These are phyloP conservation scores for Noctua fimbriata DNA, from an alignment of 2,888 invertebrate genomes.

Conservation along the genomic window DNA sequence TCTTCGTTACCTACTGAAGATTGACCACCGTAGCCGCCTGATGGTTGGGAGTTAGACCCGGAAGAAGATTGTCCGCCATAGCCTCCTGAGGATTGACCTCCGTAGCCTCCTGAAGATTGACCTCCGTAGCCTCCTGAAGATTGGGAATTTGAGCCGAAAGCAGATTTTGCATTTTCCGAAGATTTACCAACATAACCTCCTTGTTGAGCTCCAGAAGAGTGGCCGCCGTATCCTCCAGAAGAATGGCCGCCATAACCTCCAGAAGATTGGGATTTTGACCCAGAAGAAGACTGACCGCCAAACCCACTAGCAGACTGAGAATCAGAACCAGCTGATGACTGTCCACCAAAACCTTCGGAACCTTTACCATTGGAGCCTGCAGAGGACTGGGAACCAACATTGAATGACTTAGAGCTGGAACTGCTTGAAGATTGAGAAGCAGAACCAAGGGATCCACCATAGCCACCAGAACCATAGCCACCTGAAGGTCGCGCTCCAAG, in stretches of 20 bases:
- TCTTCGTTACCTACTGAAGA: conserved; percentile 24
- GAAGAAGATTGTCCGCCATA: conserved; percentile 1
- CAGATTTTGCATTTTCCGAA: background rate
- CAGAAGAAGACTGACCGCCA: conserved; percentile 21
- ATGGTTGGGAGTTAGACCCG: background rate
- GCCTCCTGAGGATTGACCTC: conserved; percentile 11
- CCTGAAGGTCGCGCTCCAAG: conserved; percentile 3
- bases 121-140: conserved; percentile 6
- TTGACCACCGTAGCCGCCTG: conserved; percentile 11
- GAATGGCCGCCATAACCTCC: conserved; percentile 23
- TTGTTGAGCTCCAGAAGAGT: background rate
- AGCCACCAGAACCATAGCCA: conserved; percentile 35
- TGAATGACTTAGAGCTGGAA: conserved; percentile 54
- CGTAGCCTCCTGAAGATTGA: conserved; percentile 10
- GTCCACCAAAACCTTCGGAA: conserved; percentile 20
- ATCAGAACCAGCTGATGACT: conserved; percentile 23
- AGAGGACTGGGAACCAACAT: conserved; percentile 36
- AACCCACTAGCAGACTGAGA: conserved; percentile 31
- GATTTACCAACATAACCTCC: conserved; percentile 16
- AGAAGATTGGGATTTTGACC: conserved; percentile 26
- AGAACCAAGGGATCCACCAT: conserved; percentile 21
- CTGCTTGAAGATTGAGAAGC: conserved; percentile 47
- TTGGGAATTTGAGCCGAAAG: conserved; percentile 11
- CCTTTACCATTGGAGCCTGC: conserved; percentile 35
- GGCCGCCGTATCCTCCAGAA: conserved; percentile 2